Percentiles rank a stretch among this genome's conserved stretches.
phyloP scores from a whole-genome alignment of 2,113 vertebrate species.

The Heliornis fulica region DNA sequence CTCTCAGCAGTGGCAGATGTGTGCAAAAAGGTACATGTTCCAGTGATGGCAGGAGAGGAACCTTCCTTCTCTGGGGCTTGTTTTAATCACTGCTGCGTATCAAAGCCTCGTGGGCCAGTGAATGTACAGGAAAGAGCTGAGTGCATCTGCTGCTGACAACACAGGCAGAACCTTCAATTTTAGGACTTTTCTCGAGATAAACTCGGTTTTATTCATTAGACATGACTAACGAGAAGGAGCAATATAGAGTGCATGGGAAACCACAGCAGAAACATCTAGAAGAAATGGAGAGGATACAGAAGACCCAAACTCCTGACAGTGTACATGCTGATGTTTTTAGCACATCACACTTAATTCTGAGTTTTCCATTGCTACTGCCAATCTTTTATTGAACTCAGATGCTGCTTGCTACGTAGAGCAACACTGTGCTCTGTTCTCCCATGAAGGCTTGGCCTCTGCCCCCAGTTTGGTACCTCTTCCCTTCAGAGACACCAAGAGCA shows the following conservation, averaged over 20 bases:
- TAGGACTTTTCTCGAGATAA: background rate
- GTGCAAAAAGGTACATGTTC: background rate
- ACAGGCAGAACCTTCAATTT: background rate
- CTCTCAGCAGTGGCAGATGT: background rate
- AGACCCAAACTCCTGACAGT: background rate
- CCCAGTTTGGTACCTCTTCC: background rate
- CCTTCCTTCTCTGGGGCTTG: background rate
- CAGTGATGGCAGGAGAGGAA: background rate
- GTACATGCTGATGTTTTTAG: background rate
- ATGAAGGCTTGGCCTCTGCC: background rate
- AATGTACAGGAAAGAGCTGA: background rate
- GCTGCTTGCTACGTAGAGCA: background rate
- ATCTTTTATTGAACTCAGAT: background rate
- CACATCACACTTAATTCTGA: background rate
- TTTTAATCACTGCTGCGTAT: background rate
- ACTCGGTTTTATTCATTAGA: background rate
- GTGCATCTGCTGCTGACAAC: background rate
- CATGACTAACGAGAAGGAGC: background rate
- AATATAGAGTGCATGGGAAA: rapidly evolving
- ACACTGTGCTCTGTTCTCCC: background rate
- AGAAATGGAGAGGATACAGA: background rate
- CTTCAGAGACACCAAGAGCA: background rate
- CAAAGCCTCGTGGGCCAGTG: background rate
- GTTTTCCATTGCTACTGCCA: background rate
- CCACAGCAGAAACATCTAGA: background rate